Conservation (phyloP, 2,888 invertebrate species). For the Sacculina carcini region DNA sequence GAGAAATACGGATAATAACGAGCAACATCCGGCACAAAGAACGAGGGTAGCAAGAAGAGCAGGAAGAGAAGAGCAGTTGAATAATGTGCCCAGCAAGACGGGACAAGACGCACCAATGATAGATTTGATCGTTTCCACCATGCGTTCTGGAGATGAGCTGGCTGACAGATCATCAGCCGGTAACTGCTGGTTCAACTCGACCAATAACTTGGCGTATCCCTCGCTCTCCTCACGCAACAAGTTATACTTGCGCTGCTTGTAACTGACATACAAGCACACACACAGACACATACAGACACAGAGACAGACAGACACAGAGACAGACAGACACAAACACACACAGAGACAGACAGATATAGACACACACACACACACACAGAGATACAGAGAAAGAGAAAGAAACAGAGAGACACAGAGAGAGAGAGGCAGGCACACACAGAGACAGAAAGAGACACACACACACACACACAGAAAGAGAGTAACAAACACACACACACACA, state of each 20-base stretch:
- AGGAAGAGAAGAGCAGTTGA: not conserved
- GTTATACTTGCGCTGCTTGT: constrained; percentile 97
- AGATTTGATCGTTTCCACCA: constrained; percentile 71
- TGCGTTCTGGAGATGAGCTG: constrained; percentile 28
- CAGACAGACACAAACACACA: no score
- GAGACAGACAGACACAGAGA: not conserved
- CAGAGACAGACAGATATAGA: no score
- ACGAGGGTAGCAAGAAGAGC: not conserved
- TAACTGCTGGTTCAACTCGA: constrained; percentile 78
- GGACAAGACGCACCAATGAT: constrained; percentile 45
- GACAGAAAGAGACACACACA: no score
- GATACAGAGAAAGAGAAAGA: no score
- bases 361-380: no score
- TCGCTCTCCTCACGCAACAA: constrained; percentile 95
- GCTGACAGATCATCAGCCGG: constrained; percentile 9
- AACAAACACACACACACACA: no score
- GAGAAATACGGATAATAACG: no score
- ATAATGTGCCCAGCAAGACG: not conserved
- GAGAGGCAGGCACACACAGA: not conserved
- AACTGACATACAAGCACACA: constrained; percentile 33
- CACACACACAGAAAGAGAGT: no score
- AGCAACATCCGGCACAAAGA: constrained; percentile 5
- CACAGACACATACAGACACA: not conserved
- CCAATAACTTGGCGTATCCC: constrained; percentile 86
- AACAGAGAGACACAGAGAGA: not conserved